A percentile compares a stretch with the other conserved stretches of the same genome.
These are phyloP conservation scores for Lampropteryx suffumata DNA, from an alignment of 2,888 invertebrate genomes.

Conservation along the genomic window DNA sequence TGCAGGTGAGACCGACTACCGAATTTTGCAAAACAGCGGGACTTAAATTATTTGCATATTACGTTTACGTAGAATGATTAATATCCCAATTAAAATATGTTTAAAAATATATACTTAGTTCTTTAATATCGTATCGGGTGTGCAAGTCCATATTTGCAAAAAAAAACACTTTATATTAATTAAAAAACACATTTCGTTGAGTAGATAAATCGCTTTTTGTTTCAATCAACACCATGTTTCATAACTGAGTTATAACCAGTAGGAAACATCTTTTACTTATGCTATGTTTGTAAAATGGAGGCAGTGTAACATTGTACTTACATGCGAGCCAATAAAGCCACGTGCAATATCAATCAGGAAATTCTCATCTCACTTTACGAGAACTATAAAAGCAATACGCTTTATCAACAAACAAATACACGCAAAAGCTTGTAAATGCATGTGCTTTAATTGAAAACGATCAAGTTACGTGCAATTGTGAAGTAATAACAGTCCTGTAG, in stretches of 20 bases:
- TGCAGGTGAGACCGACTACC: constrained; percentile 47
- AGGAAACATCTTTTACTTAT: no score
- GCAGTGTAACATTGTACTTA: constrained; percentile 49
- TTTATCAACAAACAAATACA: constrained; percentile 44
- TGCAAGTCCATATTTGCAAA: no score
- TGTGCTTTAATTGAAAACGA: constrained; percentile 19
- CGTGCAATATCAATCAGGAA: constrained; percentile 63
- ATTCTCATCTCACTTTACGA: constrained; percentile 55
- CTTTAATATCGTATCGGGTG: no score
- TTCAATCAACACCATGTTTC: no score
- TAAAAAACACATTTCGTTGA: no score
- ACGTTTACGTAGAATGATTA: no score
- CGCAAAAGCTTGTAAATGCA: constrained; percentile 13
- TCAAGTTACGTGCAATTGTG: constrained; percentile 10
- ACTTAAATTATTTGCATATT: no score
- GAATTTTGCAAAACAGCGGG: constrained; percentile 39
- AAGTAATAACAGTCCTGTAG: neutral
- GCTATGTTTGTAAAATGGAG: constrained; percentile 29
- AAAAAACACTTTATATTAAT: no score
- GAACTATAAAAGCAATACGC: constrained; percentile 51
- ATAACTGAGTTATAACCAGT: no score
- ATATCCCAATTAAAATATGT: no score
- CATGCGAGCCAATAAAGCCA: constrained; percentile 50
- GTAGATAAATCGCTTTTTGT: no score
- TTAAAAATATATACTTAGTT: no score